A percentile compares a stretch with the other conserved stretches of the same genome.
Conservation (phyloP, 1,140 invertebrate species). For the Pseudomyrmex pallidus region DNA sequence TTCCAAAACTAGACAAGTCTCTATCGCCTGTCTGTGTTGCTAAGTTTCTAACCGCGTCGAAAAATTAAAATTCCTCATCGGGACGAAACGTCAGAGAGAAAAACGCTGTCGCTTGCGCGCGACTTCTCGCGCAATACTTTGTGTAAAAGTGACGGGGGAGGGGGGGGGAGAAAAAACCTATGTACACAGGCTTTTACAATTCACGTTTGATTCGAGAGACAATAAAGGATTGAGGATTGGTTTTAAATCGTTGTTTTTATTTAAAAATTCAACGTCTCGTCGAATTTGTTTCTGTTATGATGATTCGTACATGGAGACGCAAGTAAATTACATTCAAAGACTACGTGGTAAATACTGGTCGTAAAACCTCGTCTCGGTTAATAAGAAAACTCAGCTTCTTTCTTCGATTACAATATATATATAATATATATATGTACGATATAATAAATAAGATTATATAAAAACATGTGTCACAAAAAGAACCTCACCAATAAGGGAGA, state of each 20-base stretch:
- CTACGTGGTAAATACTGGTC: conserved; percentile 69
- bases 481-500: conserved; percentile 67
- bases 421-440: conserved; percentile 61
- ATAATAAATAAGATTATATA: conserved; percentile 74
- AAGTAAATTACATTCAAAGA: conserved; percentile 68
- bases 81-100: conserved; percentile 11
- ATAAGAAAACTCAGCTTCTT: conserved; percentile 62
- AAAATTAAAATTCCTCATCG: conserved; percentile 17
- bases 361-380: conserved; percentile 61
- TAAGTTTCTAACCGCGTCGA: not conserved
- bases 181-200: not conserved
- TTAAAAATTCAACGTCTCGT: conserved; percentile 67
- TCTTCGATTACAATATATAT: conserved; percentile 16
- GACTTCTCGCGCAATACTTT: conserved; percentile 24
- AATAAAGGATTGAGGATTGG: not conserved
- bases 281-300: conserved; percentile 51
- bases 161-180: not conserved
- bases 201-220: not conserved
- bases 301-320: conserved; percentile 65
- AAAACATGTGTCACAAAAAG: conserved; percentile 69
- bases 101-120: not conserved
- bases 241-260: conserved; percentile 68
- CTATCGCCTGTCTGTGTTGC: not conserved
- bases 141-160: not conserved
- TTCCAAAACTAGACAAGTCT: not conserved